A percentile compares a stretch with the other conserved stretches of the same genome.
phyloP scores from a whole-genome alignment of 2,888 invertebrate genomes.

The Thera britannica region DNA sequence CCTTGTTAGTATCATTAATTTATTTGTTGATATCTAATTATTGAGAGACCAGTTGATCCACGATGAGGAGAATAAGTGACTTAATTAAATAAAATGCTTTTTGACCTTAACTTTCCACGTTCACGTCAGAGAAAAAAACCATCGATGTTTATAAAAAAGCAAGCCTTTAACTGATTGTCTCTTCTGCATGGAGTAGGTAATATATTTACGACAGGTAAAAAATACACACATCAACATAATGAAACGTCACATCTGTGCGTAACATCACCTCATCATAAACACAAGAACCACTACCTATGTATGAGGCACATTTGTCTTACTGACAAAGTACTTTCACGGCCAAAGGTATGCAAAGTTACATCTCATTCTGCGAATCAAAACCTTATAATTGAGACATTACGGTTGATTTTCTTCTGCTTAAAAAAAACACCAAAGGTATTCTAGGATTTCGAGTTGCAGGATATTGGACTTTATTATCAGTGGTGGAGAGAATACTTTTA shows the following conservation, averaged over 20 bases:
- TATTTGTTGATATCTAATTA: too few species aligned
- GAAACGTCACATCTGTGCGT: slow-evolving; percentile 47
- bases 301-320: slow-evolving; percentile 65
- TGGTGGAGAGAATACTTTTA: not conserved
- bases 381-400: slow-evolving; percentile 24
- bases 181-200: not conserved
- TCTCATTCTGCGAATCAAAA: slow-evolving; percentile 13
- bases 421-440: slow-evolving; percentile 19
- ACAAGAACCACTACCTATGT: slow-evolving; percentile 52
- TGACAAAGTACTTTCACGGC: slow-evolving; percentile 63
- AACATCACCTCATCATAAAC: slow-evolving; percentile 49
- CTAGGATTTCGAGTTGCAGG: not conserved
- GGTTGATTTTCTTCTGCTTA: slow-evolving; percentile 37
- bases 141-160: too few species aligned
- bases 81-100: too few species aligned
- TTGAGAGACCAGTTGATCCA: too few species aligned
- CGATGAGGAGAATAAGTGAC: too few species aligned
- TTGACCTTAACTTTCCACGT: too few species aligned
- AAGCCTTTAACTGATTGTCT: not conserved
- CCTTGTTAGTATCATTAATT: too few species aligned
- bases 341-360: slow-evolving; percentile 53
- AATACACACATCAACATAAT: slow-evolving; percentile 19
- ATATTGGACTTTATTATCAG: slow-evolving; percentile 25
- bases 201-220: not conserved
- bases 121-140: too few species aligned